Percentiles rank a stretch among this genome's conserved stretches.
Conservation (phyloP, 2,113 vertebrate genomes). For the Illadopsis cleaveri region DNA sequence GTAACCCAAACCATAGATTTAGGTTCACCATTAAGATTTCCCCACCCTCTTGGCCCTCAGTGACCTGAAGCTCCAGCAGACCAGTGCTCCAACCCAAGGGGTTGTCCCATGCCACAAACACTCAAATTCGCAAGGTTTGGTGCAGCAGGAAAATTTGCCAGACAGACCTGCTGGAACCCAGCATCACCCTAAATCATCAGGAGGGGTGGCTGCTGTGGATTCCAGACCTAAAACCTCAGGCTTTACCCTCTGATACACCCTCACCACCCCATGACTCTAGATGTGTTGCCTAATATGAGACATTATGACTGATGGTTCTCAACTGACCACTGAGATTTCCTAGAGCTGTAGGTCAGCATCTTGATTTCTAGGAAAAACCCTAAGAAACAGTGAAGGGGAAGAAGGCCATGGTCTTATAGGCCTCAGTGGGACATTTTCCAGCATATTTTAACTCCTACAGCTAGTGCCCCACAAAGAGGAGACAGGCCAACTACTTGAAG, state of each 20-base stretch:
- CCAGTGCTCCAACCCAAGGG: rapidly evolving
- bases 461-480: background rate
- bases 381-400: rapidly evolving
- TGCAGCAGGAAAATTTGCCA: background rate
- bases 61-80: background rate
- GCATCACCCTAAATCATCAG: background rate
- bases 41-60: background rate
- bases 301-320: background rate
- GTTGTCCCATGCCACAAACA: background rate
- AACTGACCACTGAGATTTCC: background rate
- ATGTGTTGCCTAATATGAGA: background rate
- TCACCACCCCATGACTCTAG: rapidly evolving
- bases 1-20: background rate
- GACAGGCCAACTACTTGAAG: background rate
- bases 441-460: background rate
- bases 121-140: background rate
- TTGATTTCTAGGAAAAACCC: background rate
- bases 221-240: background rate
- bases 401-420: rapidly evolving
- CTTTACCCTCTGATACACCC: background rate
- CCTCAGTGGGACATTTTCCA: background rate
- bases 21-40: background rate
- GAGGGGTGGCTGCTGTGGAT: background rate
- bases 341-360: background rate
- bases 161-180: background rate